Evolutionary conservation across 2,113 vertebrate genomes (phyloP).

Genomic region (Campylomormyrus tamandua): DNA sequence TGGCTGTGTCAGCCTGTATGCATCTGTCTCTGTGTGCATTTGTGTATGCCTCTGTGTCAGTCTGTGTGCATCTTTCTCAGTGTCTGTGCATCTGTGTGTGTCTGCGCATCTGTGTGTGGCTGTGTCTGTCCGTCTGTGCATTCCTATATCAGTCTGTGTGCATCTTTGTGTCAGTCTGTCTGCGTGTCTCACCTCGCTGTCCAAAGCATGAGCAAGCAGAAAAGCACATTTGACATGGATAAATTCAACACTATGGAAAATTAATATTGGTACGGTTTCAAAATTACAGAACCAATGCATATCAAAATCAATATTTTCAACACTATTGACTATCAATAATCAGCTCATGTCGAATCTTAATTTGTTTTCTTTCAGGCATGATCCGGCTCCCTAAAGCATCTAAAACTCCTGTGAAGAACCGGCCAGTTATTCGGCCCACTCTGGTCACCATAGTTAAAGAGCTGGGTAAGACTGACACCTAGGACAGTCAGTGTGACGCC

Average conservation of each 20-base stretch:
- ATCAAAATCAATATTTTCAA: not conserved
- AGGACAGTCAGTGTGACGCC: not conserved
- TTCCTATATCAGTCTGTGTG: no score
- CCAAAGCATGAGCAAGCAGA: not conserved
- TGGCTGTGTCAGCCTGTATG: no score
- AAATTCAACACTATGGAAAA: not conserved
- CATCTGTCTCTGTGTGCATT: no score
- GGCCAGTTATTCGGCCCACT: slow-evolving; percentile 68
- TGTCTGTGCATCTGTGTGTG: no score
- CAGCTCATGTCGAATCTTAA: not conserved
- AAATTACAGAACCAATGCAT: not conserved
- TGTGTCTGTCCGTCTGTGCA: no score
- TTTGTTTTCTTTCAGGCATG: slow-evolving; percentile 60
- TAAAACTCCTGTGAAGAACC: slow-evolving; percentile 73
- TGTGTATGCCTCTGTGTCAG: no score
- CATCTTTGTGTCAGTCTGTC: no score
- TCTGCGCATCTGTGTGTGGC: no score
- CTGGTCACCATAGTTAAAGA: slow-evolving; percentile 81
- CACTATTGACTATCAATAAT: not conserved
- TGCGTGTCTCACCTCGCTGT: not conserved
- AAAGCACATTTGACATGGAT: not conserved
- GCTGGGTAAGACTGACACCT: slow-evolving; percentile 59
- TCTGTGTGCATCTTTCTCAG: no score
- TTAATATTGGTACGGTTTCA: not conserved
- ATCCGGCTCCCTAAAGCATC: slow-evolving; percentile 84